phyloP scores from a whole-genome alignment of 2,888 invertebrate species.

The Ceraclea dissimilis region DNA sequence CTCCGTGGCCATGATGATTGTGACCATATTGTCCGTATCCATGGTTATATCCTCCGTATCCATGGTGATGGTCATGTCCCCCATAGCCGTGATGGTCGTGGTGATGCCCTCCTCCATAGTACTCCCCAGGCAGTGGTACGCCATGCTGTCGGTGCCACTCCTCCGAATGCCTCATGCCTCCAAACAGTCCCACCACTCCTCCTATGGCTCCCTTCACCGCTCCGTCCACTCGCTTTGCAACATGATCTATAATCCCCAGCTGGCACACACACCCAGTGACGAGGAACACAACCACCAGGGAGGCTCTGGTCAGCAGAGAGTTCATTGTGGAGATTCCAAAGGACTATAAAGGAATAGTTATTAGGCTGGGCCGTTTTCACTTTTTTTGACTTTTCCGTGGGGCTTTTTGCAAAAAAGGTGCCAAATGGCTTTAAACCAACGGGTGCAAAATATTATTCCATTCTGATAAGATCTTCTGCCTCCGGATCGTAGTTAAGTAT shows the following conservation, averaged over 20 bases:
- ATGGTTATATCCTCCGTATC: conserved; percentile 8
- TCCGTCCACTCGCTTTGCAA: conserved; percentile 14
- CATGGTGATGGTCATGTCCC: conserved; percentile 5
- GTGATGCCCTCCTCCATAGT: conserved; percentile 5
- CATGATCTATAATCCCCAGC: conserved; percentile 17
- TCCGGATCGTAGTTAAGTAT: too few species aligned
- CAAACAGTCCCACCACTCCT: conserved; percentile 2
- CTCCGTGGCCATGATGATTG: neutral
- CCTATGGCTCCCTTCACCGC: conserved; percentile 9
- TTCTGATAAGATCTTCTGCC: too few species aligned
- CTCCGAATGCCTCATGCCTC: neutral
- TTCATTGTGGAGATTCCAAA: neutral
- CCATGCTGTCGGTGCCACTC: neutral
- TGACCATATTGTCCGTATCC: conserved; percentile 6
- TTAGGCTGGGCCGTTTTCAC: too few species aligned
- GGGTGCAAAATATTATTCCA: too few species aligned
- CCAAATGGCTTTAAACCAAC: too few species aligned
- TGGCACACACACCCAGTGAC: neutral
- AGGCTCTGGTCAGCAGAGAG: neutral
- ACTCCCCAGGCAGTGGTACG: neutral
- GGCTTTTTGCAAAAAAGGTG: too few species aligned
- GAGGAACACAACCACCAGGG: neutral
- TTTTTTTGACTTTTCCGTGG: too few species aligned
- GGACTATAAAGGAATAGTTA: too few species aligned
- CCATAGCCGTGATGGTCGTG: neutral